These are phyloP conservation scores for Elanus axillaris DNA, from an alignment of 2,113 vertebrate species.

Conservation along the genomic window DNA sequence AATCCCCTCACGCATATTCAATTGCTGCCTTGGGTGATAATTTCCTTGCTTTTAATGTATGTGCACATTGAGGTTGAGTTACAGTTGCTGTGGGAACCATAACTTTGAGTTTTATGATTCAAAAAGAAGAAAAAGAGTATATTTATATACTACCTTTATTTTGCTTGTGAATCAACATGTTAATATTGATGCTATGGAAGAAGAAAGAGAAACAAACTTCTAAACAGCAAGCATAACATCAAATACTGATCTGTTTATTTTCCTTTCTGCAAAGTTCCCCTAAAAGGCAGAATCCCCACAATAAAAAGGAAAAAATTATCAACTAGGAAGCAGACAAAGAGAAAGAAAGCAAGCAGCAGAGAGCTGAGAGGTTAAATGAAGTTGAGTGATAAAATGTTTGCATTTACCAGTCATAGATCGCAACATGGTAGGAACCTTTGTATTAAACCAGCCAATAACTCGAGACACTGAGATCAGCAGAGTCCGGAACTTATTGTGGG, in stretches of 20 bases:
- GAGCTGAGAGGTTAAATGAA: neutral
- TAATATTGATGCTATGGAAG: slow-evolving; percentile 2
- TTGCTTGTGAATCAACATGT: slow-evolving; percentile 26
- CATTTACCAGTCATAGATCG: neutral
- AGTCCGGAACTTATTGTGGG: neutral
- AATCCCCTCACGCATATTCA: neutral
- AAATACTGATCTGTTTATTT: neutral
- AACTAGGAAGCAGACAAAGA: neutral
- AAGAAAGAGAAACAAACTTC: slow-evolving; percentile 23
- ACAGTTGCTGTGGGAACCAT: slow-evolving; percentile 54
- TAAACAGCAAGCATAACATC: neutral
- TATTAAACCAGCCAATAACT: neutral
- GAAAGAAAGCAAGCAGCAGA: neutral
- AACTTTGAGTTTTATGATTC: slow-evolving; percentile 32
- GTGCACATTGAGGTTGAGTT: slow-evolving; percentile 23
- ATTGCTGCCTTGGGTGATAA: neutral
- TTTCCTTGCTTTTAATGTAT: slow-evolving; percentile 31
- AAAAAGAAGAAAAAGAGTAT: neutral
- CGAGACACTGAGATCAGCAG: neutral
- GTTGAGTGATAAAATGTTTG: neutral
- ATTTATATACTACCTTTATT: slow-evolving; percentile 14
- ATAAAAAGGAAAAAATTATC: neutral
- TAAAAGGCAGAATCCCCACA: neutral
- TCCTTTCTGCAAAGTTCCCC: neutral
- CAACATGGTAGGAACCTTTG: neutral